Evolutionary conservation across 2,797 vertebrate species (phyloP).

Genomic region (Harpagifer antarcticus): DNA sequence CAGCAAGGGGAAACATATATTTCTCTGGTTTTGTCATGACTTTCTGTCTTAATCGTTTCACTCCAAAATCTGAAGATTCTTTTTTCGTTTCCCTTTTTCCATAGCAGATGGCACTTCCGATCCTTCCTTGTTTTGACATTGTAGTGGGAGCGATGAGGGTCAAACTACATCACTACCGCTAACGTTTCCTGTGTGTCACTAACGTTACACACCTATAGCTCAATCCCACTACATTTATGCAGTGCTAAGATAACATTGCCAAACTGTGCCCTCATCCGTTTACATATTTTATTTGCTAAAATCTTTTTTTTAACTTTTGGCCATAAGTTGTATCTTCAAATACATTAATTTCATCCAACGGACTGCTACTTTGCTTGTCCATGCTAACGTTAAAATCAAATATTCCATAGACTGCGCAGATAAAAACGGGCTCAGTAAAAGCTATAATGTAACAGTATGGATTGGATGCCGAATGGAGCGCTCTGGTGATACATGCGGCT

Average conservation of each 20-base stretch:
- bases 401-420: too few species aligned
- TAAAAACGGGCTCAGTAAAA: too few species aligned
- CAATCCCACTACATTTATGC: too few species aligned
- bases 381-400: not conserved
- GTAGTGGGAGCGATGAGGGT: conserved; percentile 75
- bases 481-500: not conserved
- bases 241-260: not conserved
- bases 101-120: conserved; percentile 66
- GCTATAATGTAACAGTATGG: too few species aligned
- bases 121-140: conserved; percentile 62
- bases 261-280: not conserved
- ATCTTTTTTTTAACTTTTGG: not conserved
- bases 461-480: not conserved
- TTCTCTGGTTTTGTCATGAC: conserved; percentile 50
- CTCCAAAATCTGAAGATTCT: not conserved
- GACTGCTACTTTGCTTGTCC: not conserved
- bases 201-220: too few species aligned
- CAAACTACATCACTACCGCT: conserved; percentile 60
- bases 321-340: not conserved
- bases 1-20: conserved; percentile 12
- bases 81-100: conserved; percentile 56
- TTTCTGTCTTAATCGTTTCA: not conserved
- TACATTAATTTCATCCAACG: not conserved
- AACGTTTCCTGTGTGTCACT: not conserved
- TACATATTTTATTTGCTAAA: too few species aligned